Conservation (phyloP, 2,888 invertebrate genomes). For the Blomia tropicalis region DNA sequence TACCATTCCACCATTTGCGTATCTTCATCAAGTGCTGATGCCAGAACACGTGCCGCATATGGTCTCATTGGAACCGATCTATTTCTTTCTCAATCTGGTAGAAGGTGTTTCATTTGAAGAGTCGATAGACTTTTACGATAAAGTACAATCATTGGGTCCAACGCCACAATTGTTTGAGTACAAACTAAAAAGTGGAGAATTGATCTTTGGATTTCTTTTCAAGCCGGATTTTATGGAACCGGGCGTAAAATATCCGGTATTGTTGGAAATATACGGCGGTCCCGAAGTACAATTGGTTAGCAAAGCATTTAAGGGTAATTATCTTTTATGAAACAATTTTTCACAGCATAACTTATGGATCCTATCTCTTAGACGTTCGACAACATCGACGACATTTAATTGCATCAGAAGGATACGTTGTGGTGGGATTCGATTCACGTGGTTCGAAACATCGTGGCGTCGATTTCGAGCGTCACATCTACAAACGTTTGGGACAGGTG, state of each 20-base stretch:
- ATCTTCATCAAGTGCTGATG: conserved; percentile 17
- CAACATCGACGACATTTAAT: conserved; percentile 84
- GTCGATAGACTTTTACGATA: conserved; percentile 34
- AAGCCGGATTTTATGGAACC: conserved; percentile 44
- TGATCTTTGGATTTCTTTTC: conserved; percentile 72
- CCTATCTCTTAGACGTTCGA: conserved; percentile 50
- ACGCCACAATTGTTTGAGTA: conserved; percentile 57
- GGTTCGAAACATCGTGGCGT: conserved; percentile 86
- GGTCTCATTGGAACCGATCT: background rate
- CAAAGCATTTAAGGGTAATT: conserved; percentile 60
- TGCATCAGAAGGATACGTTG: conserved; percentile 86
- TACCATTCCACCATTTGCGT: conserved; percentile 28
- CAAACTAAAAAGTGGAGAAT: conserved; percentile 50
- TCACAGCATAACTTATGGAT: conserved; percentile 7
- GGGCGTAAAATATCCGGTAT: conserved; percentile 64
- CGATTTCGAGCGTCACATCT: conserved; percentile 74
- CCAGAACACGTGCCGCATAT: background rate
- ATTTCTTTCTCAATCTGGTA: conserved; percentile 5
- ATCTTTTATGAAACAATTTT: conserved; percentile 36
- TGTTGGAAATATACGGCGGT: conserved; percentile 92
- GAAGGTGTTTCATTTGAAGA: conserved; percentile 22
- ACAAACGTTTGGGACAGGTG: conserved; percentile 52
- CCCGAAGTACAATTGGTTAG: conserved; percentile 95
- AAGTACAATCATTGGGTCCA: conserved; percentile 9
- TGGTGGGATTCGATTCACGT: conserved; percentile 82